Evolutionary conservation across 2,888 invertebrate genomes (phyloP), one percentile per base, ranked within the genome.

Genomic region (Drosophila acutilabella): DNA sequence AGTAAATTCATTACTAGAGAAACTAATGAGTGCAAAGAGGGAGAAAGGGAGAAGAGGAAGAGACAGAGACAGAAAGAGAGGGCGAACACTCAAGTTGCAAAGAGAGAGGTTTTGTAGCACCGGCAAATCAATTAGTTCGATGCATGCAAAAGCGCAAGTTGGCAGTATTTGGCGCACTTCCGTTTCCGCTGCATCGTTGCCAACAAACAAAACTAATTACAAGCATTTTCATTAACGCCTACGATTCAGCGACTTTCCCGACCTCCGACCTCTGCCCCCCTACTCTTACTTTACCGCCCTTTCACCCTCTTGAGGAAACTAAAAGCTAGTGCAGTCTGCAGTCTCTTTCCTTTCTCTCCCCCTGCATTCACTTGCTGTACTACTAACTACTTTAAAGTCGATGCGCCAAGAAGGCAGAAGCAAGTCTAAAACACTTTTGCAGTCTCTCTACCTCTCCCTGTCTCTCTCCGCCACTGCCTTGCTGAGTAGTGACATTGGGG

Each of bases 181-280:
- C 88, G 88, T 68, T 74, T 71, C 73, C 76, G 77, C 66, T 64
- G 72, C 74, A 60, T 52, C 64, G 67, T 52, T 77, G 82, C 88
- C 85, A 86, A 83, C 83, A 88, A 84, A 84, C 81, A 88, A 88
- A 84, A 84, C 84, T 83, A 84, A 84, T 84, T 84, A 84, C 84
- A 84, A 86, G 88, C 87, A 82, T 84, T 84, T 84, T 84, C 84
- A 84, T 84, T 84, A 88, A 84, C 84, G 84, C 84, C 88, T 84
- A 86, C 88, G 72, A 84, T 53, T 68, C 73, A 66, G 62, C 71
- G 64, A 65, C 58, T 64, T 71, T 58, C 53, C 36, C 30, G 30
- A 40, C 44, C n/a, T n/a, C 20, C 30, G 10, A 14, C 13, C 36
- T 18, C 36, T 14, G 6, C 2, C 16, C 40, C 18, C 11, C 8